phyloP scores from a whole-genome alignment of 2,888 invertebrate species.

The Synergus umbraculus region DNA sequence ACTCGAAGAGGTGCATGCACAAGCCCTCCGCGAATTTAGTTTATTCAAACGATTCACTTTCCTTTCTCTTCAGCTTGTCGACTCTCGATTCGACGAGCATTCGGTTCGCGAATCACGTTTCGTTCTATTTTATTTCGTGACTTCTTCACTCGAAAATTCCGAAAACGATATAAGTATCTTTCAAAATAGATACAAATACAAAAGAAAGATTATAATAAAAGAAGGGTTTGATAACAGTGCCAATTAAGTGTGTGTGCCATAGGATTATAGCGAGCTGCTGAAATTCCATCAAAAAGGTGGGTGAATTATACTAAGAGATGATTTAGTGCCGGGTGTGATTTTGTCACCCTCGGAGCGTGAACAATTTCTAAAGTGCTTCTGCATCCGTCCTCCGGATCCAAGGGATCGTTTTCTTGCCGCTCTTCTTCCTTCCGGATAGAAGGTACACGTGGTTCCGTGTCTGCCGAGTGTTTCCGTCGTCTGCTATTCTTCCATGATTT shows the following conservation, averaged over 20 bases:
- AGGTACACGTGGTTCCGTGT: too few species aligned
- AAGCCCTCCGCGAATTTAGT: slow-evolving; percentile 53
- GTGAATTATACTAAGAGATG: slow-evolving; percentile 52
- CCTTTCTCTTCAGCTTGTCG: background rate
- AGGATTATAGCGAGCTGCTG: slow-evolving; percentile 61
- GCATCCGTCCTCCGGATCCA: too few species aligned
- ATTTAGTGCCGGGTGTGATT: slow-evolving; percentile 47
- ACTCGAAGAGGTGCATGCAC: slow-evolving; percentile 61
- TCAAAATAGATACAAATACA: background rate
- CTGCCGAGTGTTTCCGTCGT: too few species aligned
- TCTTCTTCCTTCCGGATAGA: too few species aligned
- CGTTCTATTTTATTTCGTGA: background rate
- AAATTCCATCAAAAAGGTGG: slow-evolving; percentile 58
- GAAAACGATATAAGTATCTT: background rate
- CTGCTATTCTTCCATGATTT: too few species aligned
- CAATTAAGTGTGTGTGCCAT: slow-evolving; percentile 72
- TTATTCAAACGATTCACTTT: background rate
- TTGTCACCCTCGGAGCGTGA: slow-evolving; percentile 42
- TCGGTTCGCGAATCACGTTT: background rate
- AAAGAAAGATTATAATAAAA: slow-evolving; percentile 40
- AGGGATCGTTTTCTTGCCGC: too few species aligned
- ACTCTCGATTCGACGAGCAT: too few species aligned
- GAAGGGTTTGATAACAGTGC: slow-evolving; percentile 62
- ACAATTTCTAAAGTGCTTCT: too few species aligned
- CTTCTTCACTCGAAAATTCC: background rate